phyloP scores from a whole-genome alignment of 1,140 invertebrate species.

The Sitodiplosis mosellana region DNA sequence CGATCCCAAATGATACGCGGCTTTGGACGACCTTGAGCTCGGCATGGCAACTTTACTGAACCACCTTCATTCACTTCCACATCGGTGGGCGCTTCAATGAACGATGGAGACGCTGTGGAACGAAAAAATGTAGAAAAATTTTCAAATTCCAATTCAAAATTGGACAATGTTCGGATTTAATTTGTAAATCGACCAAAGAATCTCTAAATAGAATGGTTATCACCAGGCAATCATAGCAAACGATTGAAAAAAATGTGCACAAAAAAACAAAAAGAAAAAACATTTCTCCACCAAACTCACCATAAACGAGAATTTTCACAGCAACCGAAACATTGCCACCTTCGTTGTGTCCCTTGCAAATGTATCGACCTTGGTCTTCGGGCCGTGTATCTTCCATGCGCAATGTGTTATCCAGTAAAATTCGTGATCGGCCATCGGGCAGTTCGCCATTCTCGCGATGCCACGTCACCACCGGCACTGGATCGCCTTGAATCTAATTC shows the following conservation, averaged over 20 bases:
- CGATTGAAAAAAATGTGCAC: too few relatives aligned
- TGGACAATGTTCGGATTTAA: too few relatives aligned
- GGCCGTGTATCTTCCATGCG: constrained; percentile 40
- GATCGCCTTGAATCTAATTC: constrained; percentile 44
- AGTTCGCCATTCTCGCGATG: constrained; percentile 44
- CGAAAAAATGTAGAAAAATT: background rate
- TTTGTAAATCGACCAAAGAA: too few relatives aligned
- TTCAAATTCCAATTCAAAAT: too few relatives aligned
- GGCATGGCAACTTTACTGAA: constrained; percentile 2
- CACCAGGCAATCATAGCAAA: too few relatives aligned
- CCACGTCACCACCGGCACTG: constrained; percentile 49
- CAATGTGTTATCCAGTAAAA: constrained; percentile 42
- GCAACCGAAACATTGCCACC: constrained; percentile 42
- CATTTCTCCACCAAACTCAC: too few relatives aligned
- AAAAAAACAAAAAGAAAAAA: too few relatives aligned
- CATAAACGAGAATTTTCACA: constrained; percentile 40
- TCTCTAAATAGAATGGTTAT: too few relatives aligned
- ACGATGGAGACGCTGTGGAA: constrained; percentile 1
- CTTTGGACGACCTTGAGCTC: constrained; percentile 2
- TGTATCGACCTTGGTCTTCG: constrained; percentile 47
- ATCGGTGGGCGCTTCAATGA: constrained; percentile 3
- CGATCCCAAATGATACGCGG: constrained; percentile 3
- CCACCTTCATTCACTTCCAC: constrained; percentile 1
- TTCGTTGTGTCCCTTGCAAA: constrained; percentile 45
- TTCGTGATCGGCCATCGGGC: constrained; percentile 39